phyloP scores from a whole-genome alignment of 2,113 vertebrate genomes.

The Isurus oxyrinchus region DNA sequence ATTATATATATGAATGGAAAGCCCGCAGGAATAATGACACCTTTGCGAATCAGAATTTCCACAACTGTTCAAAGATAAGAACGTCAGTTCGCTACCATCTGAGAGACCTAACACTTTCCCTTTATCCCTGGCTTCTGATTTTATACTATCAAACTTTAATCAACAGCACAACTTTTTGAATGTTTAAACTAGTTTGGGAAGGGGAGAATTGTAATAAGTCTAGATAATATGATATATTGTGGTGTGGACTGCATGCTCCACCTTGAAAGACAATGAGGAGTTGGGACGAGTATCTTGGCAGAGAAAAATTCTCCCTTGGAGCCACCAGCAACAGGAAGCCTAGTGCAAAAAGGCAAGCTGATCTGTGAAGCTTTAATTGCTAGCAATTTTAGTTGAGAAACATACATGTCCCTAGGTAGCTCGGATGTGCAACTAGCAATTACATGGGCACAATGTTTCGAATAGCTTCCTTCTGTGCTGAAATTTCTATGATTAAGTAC shows the following conservation, averaged over 20 bases:
- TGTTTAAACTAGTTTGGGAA: background rate
- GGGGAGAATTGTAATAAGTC: background rate
- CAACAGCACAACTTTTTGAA: background rate
- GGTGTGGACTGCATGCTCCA: background rate
- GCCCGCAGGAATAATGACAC: background rate
- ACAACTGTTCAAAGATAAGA: background rate
- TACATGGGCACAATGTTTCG: constrained; percentile 20
- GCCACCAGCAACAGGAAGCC: background rate
- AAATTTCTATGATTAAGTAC: constrained; percentile 28
- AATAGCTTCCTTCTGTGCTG: background rate
- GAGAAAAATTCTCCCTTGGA: background rate
- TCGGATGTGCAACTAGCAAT: constrained; percentile 6
- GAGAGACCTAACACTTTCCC: background rate
- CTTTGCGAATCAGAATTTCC: background rate
- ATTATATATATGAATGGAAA: background rate
- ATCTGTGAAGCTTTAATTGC: constrained; percentile 12
- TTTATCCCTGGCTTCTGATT: background rate
- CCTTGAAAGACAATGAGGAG: background rate
- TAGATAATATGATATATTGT: background rate
- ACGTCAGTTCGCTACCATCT: background rate
- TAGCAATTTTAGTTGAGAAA: background rate
- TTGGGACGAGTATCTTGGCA: background rate
- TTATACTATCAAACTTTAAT: background rate
- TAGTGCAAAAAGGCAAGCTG: background rate
- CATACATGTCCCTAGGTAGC: constrained; percentile 16